Evolutionary conservation across 2,888 invertebrate genomes (phyloP), one percentile per base, ranked within the genome.

Genomic region (Entomobrya multifasciata): DNA sequence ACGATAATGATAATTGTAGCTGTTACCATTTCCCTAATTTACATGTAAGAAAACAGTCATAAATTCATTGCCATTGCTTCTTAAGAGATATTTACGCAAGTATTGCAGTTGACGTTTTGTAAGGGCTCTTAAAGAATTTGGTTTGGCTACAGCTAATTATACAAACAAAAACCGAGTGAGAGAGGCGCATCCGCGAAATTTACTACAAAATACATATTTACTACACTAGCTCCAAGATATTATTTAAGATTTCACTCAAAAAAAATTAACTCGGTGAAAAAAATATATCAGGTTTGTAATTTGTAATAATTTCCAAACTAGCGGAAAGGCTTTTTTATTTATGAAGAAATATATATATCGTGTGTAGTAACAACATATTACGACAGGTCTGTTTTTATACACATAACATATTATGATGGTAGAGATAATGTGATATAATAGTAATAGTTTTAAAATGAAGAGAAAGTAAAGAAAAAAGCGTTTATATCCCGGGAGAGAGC

Each of bases 401-500:
- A 47, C 11, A 47, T n/a, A n/a, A 57, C 17, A 17, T 8, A 47
- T 22, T 49, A 49, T 27, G 47, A 74, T 17, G 30, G 36, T 74
- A 74, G 74, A 52, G 74, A 74, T 74, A 74, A 74, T 74, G 74
- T 74, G 74, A 74, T 74, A 74, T 52, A 70, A 13, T n/a, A 74
- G 8, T 70, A 13, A 47, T 17, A 44, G 13, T 65, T 65, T 10
- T 13, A 65, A n/a, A n/a, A 36, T 36, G 36, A 8, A 25, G 52
- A 74, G 22, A 74, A 25, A 36, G 5, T 30, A 17, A n/a, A 65
- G 11, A 36, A 65, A 11, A 30, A 49, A 52, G 17, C 74, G 27
- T 22, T 74, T 74, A 6, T 74, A 49, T 74, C 49, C 74, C 49
- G 74, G 17, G 17, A n/a, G n/a, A 30, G 30, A 67, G 44, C 47